Evolutionary conservation across 2,888 invertebrate genomes (phyloP).

Genomic region (Drosophila yooni): DNA sequence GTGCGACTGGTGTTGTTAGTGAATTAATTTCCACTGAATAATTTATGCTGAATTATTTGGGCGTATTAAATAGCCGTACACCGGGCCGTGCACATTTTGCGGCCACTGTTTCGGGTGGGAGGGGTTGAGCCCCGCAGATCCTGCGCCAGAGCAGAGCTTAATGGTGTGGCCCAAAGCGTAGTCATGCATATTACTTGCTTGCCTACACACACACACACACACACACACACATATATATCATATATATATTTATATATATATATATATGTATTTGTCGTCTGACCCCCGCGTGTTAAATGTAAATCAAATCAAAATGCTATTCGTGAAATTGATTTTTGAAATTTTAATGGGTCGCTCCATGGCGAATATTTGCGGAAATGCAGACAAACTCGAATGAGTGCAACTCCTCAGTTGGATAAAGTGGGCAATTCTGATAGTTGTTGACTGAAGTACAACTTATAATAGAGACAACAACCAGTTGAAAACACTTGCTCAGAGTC

Average conservation of each 20-base stretch:
- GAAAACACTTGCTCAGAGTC: not conserved
- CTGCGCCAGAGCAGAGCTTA: conserved; percentile 15
- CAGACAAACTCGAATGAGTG: not conserved
- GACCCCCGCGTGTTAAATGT: conserved; percentile 63
- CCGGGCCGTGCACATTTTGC: conserved; percentile 37
- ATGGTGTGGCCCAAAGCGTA: conserved; percentile 43
- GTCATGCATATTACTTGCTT: conserved; percentile 42
- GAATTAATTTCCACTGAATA: conserved; percentile 82
- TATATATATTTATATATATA: not conserved
- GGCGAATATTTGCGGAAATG: not conserved
- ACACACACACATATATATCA: rapidly evolving
- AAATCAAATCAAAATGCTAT: conserved; percentile 80
- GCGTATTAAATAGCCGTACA: conserved; percentile 69
- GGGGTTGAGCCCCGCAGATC: conserved; percentile 1
- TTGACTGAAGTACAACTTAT: not conserved
- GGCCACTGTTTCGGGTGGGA: conserved; percentile 24
- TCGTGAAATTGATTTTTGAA: conserved; percentile 77
- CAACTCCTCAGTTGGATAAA: not conserved
- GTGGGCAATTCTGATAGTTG: not conserved
- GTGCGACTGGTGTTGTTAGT: conserved; percentile 67
- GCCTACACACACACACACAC: not conserved
- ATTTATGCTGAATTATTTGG: conserved; percentile 80
- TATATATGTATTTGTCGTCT: conserved; percentile 20
- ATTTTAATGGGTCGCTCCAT: conserved; percentile 63
- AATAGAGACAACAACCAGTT: not conserved